Conservation (phyloP, 2,888 invertebrate genomes). For the Melanophora roralis region DNA sequence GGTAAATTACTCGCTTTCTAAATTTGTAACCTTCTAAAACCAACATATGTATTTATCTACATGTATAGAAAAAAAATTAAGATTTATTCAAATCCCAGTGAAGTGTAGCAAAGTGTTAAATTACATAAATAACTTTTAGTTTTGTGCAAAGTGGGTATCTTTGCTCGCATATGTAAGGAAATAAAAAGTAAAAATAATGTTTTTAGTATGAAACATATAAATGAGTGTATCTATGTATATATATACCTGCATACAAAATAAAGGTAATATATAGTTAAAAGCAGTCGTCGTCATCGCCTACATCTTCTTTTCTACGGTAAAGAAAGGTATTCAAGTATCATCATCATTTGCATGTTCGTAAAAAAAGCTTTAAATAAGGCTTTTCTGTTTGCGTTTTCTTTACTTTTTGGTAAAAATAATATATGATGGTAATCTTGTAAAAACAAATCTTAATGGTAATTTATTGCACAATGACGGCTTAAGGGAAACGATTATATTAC, state of each 20-base stretch:
- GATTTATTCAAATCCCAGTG: slow-evolving; percentile 54
- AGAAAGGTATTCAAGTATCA: not conserved
- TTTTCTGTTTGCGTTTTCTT: not conserved
- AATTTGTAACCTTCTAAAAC: slow-evolving; percentile 18
- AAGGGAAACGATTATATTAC: slow-evolving; percentile 29
- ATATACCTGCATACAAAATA: too few relatives aligned
- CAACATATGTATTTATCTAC: not conserved
- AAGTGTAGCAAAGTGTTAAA: slow-evolving; percentile 58
- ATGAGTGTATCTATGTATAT: too few relatives aligned
- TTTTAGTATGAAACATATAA: too few relatives aligned
- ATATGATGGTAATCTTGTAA: slow-evolving; percentile 21
- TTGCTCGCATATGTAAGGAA: too few relatives aligned
- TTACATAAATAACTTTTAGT: slow-evolving; percentile 48
- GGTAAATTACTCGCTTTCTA: slow-evolving; percentile 13
- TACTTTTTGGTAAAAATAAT: not conserved
- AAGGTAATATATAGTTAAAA: slow-evolving; percentile 22
- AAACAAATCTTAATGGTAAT: slow-evolving; percentile 10
- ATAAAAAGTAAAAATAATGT: too few relatives aligned
- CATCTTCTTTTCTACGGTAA: not conserved
- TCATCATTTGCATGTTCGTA: slow-evolving; percentile 1
- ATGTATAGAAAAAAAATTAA: not conserved
- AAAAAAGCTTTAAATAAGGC: slow-evolving; percentile 12
- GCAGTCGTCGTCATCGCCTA: not conserved
- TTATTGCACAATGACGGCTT: slow-evolving; percentile 18
- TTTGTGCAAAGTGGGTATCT: not conserved